Evolutionary conservation across 2,888 invertebrate species (phyloP).

Genomic region (Apodemia hepburni): DNA sequence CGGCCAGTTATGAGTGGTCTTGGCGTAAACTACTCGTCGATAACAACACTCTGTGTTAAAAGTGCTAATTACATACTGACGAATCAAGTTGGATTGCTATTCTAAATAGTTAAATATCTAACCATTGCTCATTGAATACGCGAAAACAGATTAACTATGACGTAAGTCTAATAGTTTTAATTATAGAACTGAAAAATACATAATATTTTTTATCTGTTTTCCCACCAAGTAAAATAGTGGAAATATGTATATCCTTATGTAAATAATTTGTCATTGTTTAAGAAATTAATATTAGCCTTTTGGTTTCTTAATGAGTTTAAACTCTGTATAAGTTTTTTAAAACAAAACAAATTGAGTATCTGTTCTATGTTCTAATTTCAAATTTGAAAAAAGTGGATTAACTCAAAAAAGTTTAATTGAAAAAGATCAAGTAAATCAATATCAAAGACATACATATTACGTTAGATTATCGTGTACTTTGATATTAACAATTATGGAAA

Average conservation of each 20-base stretch:
- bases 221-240: no score
- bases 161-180: neutral
- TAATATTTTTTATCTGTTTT: no score
- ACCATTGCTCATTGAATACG: neutral
- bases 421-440: neutral
- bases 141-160: slow-evolving; percentile 8
- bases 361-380: neutral
- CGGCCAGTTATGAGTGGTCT: slow-evolving; percentile 18
- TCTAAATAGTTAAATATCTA: neutral
- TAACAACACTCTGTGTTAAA: neutral
- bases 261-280: no score
- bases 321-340: no score
- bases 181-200: neutral
- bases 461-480: slow-evolving; percentile 24
- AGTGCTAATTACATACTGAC: slow-evolving; percentile 19
- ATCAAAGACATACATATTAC: slow-evolving; percentile 3
- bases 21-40: neutral
- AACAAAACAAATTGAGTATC: no score
- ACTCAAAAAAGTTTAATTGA: neutral
- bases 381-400: neutral
- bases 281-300: no score
- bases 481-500: slow-evolving; percentile 31
- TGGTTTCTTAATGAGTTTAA: no score
- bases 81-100: slow-evolving; percentile 12
- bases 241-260: no score